Evolutionary conservation across 2,797 vertebrate species (phyloP).

Genomic region (Telmatherina bonti): DNA sequence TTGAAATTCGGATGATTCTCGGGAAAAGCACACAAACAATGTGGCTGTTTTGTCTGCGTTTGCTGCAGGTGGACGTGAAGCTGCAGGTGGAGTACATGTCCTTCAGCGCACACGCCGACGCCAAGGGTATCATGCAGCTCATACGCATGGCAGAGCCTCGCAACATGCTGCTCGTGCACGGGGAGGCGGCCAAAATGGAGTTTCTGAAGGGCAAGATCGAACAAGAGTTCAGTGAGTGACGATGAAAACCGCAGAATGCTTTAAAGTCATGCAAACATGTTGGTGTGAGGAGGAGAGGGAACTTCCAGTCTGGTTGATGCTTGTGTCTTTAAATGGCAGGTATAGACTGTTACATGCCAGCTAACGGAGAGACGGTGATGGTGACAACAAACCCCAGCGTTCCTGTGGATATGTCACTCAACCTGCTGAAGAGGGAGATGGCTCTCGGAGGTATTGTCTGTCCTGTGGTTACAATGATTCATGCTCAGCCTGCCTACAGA

Average conservation of each 20-base stretch:
- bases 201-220: constrained; percentile 98
- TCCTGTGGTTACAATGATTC: neutral
- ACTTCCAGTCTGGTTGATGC: neutral
- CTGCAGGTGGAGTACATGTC: constrained; percentile 99
- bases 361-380: constrained; percentile 91
- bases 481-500: neutral
- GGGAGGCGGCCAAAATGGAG: constrained; percentile 97
- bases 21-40: no score
- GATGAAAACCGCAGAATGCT: no score
- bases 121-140: constrained; percentile 99
- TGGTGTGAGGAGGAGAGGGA: neutral
- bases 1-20: no score
- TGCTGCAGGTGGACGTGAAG: constrained; percentile 89
- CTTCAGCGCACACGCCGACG: constrained; percentile 95
- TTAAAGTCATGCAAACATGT: neutral
- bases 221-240: constrained; percentile 92
- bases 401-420: constrained; percentile 94
- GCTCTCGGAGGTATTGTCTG: constrained; percentile 85
- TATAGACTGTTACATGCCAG: constrained; percentile 94
- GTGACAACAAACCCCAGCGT: constrained; percentile 94
- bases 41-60: constrained; percentile 7
- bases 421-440: constrained; percentile 93
- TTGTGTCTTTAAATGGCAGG: constrained; percentile 71
- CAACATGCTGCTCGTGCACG: constrained; percentile 93
- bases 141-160: constrained; percentile 96